Conservation (phyloP, 2,113 vertebrate species). For the Murina feae region DNA sequence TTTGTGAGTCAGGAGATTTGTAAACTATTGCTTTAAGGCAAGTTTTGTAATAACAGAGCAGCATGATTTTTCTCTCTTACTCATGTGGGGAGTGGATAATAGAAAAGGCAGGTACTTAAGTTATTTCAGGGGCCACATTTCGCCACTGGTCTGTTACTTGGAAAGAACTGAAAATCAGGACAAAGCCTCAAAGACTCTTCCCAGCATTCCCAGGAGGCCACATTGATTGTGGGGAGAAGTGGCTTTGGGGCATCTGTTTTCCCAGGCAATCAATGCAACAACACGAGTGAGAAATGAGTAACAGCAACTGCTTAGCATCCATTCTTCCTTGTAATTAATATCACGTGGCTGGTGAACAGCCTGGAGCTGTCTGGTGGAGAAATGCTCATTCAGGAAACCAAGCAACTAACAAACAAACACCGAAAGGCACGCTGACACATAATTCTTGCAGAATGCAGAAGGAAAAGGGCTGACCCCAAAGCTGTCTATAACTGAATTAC, state of each 20-base stretch:
- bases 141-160: neutral
- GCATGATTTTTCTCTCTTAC: slow-evolving; percentile 35
- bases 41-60: slow-evolving; percentile 36
- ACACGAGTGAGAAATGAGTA: slow-evolving; percentile 14
- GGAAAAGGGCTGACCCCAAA: neutral
- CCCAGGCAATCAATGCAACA: slow-evolving; percentile 49
- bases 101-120: slow-evolving; percentile 10
- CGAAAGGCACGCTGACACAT: slow-evolving; percentile 22
- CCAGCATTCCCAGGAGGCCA: neutral
- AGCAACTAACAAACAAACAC: slow-evolving; percentile 48
- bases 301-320: slow-evolving; percentile 61
- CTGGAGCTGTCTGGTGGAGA: slow-evolving; percentile 5
- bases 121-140: neutral
- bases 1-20: neutral
- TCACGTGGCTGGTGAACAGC: neutral
- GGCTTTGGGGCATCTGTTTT: slow-evolving; percentile 47
- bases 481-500: slow-evolving; percentile 53
- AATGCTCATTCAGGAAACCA: slow-evolving; percentile 51
- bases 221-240: neutral
- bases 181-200: neutral
- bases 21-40: slow-evolving; percentile 23
- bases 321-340: slow-evolving; percentile 68
- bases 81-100: neutral
- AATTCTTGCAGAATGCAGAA: slow-evolving; percentile 30
- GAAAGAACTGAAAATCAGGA: neutral